A percentile compares a stretch with the other conserved stretches of the same genome.
phyloP scores from a whole-genome alignment of 1,140 invertebrate genomes.

The Gryon sp. region DNA sequence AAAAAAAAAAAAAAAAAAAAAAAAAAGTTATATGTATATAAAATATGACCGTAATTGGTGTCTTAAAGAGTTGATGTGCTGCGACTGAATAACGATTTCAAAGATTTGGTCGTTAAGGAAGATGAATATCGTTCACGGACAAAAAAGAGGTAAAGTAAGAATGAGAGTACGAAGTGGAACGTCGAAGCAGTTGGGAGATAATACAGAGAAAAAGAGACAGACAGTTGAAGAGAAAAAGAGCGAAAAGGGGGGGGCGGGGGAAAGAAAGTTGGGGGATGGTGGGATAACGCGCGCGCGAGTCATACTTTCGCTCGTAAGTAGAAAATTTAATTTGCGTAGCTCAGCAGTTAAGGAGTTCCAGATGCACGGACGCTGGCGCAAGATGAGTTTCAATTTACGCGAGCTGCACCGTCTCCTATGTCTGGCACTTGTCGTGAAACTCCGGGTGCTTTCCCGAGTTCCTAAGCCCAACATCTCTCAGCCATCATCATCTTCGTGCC shows the following conservation, averaged over 20 bases:
- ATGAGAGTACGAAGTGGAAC: slow-evolving; percentile 35
- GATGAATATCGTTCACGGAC: slow-evolving; percentile 37
- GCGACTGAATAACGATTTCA: slow-evolving; percentile 41
- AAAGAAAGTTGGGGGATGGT: no score
- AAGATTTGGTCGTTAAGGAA: slow-evolving; percentile 49
- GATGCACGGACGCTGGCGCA: slow-evolving; percentile 69
- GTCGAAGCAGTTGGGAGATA: slow-evolving; percentile 18
- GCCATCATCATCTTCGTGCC: slow-evolving; percentile 69
- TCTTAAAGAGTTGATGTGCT: slow-evolving; percentile 18
- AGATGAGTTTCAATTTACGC: slow-evolving; percentile 75
- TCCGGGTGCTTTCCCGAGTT: slow-evolving; percentile 51
- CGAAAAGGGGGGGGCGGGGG: no score
- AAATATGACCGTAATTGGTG: slow-evolving; percentile 35
- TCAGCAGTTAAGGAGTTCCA: slow-evolving; percentile 74
- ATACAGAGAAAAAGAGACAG: no score
- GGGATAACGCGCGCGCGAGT: slow-evolving; percentile 54
- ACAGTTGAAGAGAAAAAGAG: no score
- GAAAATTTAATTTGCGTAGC: slow-evolving; percentile 78
- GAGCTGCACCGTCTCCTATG: slow-evolving; percentile 54
- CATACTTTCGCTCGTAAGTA: slow-evolving; percentile 70
- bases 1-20: no score
- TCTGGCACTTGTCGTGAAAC: slow-evolving; percentile 63
- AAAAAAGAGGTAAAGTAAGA: slow-evolving; percentile 49
- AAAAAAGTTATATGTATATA: not conserved
- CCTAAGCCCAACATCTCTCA: slow-evolving; percentile 64